These are phyloP conservation scores for Tineola bisselliella DNA, from an alignment of 2,888 invertebrate genomes.

Conservation along the genomic window DNA sequence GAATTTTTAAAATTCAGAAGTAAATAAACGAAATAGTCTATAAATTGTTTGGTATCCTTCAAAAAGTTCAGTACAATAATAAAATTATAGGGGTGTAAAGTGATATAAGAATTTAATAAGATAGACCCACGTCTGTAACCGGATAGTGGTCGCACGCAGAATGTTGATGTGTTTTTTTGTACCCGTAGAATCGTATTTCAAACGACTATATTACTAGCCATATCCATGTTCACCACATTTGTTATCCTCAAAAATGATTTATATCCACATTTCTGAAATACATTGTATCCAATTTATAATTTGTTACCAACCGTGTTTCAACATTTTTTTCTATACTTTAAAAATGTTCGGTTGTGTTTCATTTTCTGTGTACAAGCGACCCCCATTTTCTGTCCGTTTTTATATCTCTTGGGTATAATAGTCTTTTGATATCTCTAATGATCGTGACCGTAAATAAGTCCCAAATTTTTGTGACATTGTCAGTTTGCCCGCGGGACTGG, in stretches of 20 bases:
- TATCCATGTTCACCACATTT: not conserved
- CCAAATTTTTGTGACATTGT: not conserved
- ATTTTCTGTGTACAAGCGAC: not conserved
- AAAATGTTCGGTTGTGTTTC: not conserved
- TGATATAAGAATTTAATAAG: conserved; percentile 13
- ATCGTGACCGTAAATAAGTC: not conserved
- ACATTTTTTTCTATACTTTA: not conserved
- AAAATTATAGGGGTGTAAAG: not conserved
- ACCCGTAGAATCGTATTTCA: not conserved
- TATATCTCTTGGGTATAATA: not conserved
- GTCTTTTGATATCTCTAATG: conserved; percentile 1
- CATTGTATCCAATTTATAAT: not conserved
- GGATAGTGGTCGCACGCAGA: conserved; percentile 22
- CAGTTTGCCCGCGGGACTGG: not conserved
- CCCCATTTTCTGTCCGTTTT: not conserved
- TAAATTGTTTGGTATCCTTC: too few species aligned
- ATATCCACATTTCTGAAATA: not conserved
- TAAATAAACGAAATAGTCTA: too few species aligned
- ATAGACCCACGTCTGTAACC: not conserved
- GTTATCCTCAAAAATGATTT: conserved; percentile 3
- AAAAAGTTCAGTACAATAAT: not conserved
- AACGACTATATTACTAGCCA: not conserved
- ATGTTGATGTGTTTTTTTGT: conserved; percentile 34
- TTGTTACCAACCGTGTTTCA: not conserved
- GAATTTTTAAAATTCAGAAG: not conserved